Base-by-base conservation (phyloP, 2,797 vertebrate genomes). In the Hapalemur alaotrensis region DNA sequence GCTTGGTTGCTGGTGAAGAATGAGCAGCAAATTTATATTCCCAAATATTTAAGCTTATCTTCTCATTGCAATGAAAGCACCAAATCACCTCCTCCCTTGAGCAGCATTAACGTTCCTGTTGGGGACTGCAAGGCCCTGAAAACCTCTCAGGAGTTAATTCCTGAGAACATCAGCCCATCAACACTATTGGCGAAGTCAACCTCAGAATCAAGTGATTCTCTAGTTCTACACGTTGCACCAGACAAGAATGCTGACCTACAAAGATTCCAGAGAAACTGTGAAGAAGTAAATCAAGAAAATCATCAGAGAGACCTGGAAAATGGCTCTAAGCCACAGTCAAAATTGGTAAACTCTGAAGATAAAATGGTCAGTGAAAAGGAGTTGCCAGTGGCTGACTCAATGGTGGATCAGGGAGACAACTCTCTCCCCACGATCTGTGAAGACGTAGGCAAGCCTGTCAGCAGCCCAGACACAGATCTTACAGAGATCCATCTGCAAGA, bases 381-480 rank as follows among this genome's bases (percentile, higher is more conserved):
- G 86, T 98, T 99, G 98, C 97, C 99, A 70, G 99, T 99, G 0
- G 99, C 99, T 0, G 99, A 99, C 92, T 97, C 99, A 20, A 99
- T 99, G 98, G 99, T 99, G 97, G 99, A 99, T 97, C 99, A 99
- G 18, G 99, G 98, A 43, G 99, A 99, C 89, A 97, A 98, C 0
- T 98, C 98, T 25, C 97, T 99, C 10, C 97, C 99, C 2, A 93
- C 97, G 8, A 93, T 98, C 57, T 93, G 95, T 22, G 97, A 98
- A 2, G 92, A 65, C 2, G 97, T 98, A 75, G 99, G 99, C 95
- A 98, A 98, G 30, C 99, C 99, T 0, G 99, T 98, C 73, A 99
- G 99, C 98, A 99, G 99, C 93, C 99, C 99, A 0, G 99, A 99
- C 97, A 99, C 99, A 0, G 99, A 99, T 32, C 99, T 99, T 94